These are phyloP conservation scores for Camptogramma bilineatum DNA, from an alignment of 2,888 invertebrate genomes.

Conservation along the genomic window DNA sequence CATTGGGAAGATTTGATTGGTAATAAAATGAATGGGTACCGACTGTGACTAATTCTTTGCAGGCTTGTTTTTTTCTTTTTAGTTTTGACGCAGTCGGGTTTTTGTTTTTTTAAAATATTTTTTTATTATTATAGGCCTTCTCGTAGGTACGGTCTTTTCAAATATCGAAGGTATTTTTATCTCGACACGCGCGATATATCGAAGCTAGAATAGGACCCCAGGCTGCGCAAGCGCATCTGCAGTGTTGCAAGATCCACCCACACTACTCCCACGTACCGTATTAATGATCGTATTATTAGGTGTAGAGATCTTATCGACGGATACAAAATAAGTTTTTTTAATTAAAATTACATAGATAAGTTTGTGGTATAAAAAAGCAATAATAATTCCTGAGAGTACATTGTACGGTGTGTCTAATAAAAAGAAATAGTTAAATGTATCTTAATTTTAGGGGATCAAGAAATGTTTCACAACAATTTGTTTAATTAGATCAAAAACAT, in stretches of 20 bases:
- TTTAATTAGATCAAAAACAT: too few relatives aligned
- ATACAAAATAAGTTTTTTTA: constrained; percentile 20
- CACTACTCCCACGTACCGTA: constrained; percentile 39
- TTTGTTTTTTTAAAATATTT: too few relatives aligned
- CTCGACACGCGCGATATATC: not conserved
- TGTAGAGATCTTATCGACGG: constrained; percentile 37
- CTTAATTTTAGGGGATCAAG: too few relatives aligned
- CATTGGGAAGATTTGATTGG: too few relatives aligned
- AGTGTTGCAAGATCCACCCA: constrained; percentile 44
- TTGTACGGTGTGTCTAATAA: not conserved
- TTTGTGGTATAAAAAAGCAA: not conserved
- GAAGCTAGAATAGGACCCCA: constrained; percentile 18
- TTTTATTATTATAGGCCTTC: too few relatives aligned
- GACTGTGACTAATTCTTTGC: too few relatives aligned
- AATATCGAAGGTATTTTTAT: not conserved
- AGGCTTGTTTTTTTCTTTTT: too few relatives aligned
- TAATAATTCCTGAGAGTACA: not conserved
- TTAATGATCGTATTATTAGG: constrained; percentile 40
- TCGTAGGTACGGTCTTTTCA: too few relatives aligned
- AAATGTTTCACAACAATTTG: too few relatives aligned
- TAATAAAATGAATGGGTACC: too few relatives aligned
- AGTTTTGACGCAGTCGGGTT: too few relatives aligned
- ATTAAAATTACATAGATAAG: constrained; percentile 23
- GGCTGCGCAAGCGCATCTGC: constrained; percentile 42
- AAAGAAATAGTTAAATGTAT: too few relatives aligned